phyloP scores from a whole-genome alignment of 2,113 vertebrate species.

The Rhinichthys klamathensis region DNA sequence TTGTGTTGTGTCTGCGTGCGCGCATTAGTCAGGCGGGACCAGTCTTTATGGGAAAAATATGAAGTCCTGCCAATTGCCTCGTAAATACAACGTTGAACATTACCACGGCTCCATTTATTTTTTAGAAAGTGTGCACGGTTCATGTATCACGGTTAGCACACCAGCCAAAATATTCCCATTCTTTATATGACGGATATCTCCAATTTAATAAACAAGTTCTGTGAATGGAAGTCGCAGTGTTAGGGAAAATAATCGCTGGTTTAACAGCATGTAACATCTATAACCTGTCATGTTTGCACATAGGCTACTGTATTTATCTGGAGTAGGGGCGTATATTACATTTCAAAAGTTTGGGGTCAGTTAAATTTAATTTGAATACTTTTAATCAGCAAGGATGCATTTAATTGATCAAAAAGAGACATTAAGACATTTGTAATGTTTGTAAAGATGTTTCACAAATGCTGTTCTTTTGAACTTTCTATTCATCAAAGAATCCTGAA shows the following conservation, averaged over 20 bases:
- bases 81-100: not conserved
- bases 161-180: not conserved
- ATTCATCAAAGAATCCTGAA: no score
- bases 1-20: not conserved
- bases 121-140: not conserved
- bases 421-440: not conserved
- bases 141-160: not conserved
- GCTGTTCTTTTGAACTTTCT: no score
- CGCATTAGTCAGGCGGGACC: not conserved
- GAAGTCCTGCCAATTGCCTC: slow-evolving; percentile 3
- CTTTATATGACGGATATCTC: not conserved
- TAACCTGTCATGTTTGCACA: not conserved
- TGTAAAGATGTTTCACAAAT: no score
- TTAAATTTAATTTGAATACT: no score
- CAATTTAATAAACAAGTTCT: not conserved
- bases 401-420: not conserved
- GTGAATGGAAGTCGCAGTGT: not conserved
- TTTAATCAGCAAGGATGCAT: no score
- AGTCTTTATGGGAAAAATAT: not conserved
- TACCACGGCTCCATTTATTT: not conserved
- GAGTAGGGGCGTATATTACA: not conserved
- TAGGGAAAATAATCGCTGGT: not conserved
- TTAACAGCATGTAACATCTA: not conserved
- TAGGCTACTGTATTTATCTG: slow-evolving; percentile 1
- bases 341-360: not conserved